Base-by-base conservation (phyloP, 2,888 invertebrate species). In the Elegia similella region DNA sequence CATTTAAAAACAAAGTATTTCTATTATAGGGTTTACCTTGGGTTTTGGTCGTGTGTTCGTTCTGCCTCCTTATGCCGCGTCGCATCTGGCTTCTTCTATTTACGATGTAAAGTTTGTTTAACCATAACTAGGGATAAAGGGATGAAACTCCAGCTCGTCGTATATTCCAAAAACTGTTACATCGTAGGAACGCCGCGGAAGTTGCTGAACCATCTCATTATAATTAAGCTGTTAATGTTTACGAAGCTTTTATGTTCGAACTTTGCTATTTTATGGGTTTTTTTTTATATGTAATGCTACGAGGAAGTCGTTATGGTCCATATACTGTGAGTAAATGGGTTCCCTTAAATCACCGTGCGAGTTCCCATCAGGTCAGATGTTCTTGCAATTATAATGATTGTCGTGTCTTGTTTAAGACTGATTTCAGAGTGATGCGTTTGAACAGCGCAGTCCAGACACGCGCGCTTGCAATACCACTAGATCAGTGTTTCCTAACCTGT, bases 121-220 rank as follows among this genome's bases (percentile, higher is more conserved):
- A 61, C 58, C 50, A 62, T 44, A 65, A 68, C 66, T 70, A 70
- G 65, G 61, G 32, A 44, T 48, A 42, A 56, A 48, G 30, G 56
- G 57, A 58, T 59, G 58, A 61, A 68, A 70, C 67, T 69, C 67
- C 44, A 52, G 63, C 68, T 66, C 69, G 72, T 67, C 59, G 52
- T 42, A 50, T 32, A 61, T 64, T 68, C 38, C 59, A 59, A 64
- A 65, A 66, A 61, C 30, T 62, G 67, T 70, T 68, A 61, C 69
- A 42, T 69, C 69, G 65, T 68, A 67, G 67, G 63, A 69, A 74
- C 70, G 66, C 69, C 70, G 67, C 71, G 68, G 69, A 73, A 71
- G 74, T 64, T 69, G 68, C 66, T 70, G 68, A 70, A 77, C 73
- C 75, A 72, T 78, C 75, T 77, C 77, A 76, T 81, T 80, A 82